phyloP scores from a whole-genome alignment of 2,888 invertebrate species.

The Drosophila neonasuta region DNA sequence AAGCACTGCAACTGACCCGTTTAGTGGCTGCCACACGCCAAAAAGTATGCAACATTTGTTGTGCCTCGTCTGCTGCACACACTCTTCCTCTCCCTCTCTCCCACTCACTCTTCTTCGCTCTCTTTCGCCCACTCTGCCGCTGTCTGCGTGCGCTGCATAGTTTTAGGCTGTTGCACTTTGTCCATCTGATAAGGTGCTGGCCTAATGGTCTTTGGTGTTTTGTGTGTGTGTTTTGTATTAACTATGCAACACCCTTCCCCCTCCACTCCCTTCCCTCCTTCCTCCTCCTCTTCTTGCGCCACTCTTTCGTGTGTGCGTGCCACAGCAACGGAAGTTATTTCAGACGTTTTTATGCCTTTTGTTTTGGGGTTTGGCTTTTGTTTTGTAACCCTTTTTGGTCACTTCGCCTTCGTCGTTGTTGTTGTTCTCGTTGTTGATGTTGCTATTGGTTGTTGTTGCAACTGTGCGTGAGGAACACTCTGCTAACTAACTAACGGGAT shows the following conservation, averaged over 20 bases:
- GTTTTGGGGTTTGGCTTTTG: conserved; percentile 51
- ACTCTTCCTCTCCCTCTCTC: neutral
- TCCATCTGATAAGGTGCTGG: conserved; percentile 66
- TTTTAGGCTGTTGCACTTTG: conserved; percentile 73
- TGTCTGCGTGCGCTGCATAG: conserved; percentile 54
- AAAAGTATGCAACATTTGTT: conserved; percentile 44
- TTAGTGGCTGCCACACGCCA: conserved; percentile 23
- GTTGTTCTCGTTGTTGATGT: conserved; percentile 32
- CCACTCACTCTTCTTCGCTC: neutral
- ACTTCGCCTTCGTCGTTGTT: conserved; percentile 31
- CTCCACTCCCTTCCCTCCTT: neutral
- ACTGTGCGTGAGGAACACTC: conserved; percentile 43
- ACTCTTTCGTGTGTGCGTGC: conserved; percentile 54
- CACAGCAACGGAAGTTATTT: conserved; percentile 68
- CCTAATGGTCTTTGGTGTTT: conserved; percentile 63
- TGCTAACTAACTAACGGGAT: conserved; percentile 51
- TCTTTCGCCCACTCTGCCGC: neutral
- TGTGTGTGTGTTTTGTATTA: conserved; percentile 44
- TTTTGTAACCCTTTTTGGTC: conserved; percentile 59
- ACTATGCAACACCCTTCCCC: conserved; percentile 42
- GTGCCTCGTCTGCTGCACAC: conserved; percentile 11
- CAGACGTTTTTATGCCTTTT: conserved; percentile 73
- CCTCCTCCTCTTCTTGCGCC: too few species aligned
- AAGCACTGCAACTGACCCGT: conserved; percentile 34
- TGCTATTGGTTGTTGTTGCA: conserved; percentile 25